These are phyloP conservation scores for Oreochromis niloticus DNA, from an alignment of 2,113 vertebrate genomes.

Conservation along the genomic window DNA sequence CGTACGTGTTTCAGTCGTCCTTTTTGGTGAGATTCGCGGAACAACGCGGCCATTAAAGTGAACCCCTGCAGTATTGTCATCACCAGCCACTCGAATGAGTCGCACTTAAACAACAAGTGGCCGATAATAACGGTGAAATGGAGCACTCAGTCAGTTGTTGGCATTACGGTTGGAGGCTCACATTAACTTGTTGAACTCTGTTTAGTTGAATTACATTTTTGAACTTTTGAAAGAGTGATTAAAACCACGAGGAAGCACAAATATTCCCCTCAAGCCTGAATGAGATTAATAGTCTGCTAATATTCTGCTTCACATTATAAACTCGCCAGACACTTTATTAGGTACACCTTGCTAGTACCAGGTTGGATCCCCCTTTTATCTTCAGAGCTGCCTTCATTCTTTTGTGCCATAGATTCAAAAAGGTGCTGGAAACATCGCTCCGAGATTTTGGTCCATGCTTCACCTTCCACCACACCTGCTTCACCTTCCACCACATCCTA, in stretches of 20 bases:
- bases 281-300: background rate
- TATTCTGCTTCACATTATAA: background rate
- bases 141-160: background rate
- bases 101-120: constrained; percentile 13
- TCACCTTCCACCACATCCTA: background rate
- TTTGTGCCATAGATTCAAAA: background rate
- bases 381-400: background rate
- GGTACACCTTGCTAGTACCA: background rate
- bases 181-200: background rate
- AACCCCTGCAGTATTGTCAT: background rate
- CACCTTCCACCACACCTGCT: too few species aligned
- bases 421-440: background rate
- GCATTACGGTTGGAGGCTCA: background rate
- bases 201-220: background rate
- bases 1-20: background rate
- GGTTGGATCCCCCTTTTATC: background rate
- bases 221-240: background rate
- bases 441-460: background rate
- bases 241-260: background rate
- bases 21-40: background rate
- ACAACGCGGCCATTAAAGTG: background rate
- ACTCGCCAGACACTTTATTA: background rate
- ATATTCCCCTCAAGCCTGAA: background rate
- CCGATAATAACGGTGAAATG: constrained; percentile 22
- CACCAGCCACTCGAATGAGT: background rate